Evolutionary conservation across 1,140 invertebrate genomes (phyloP), one percentile per base, ranked within the genome.

Genomic region (Acromyrmex echinatior): DNA sequence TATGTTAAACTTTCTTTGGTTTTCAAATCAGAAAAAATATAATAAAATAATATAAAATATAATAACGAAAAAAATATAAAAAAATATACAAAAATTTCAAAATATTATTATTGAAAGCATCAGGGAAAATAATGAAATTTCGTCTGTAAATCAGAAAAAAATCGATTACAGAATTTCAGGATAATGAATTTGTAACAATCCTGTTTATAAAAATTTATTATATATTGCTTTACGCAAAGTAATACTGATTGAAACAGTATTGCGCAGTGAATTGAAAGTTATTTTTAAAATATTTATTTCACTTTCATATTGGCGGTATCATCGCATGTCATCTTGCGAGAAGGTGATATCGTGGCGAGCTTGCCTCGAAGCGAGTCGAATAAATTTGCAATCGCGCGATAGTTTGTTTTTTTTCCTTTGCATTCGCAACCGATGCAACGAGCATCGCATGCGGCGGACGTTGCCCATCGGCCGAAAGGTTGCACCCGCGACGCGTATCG

Each of bases 321-420:
- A 39, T 60, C 80, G 68, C 39, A 35, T 76, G 56, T 84, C 80
- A 84, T 84, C 80, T 84, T 39, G 70, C 70, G 80, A 21, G 28
- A 51, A 84, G 62, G 53, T 35, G 70, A 62, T 51, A 63, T 49
- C 80, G 56, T 28, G 49, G 56, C 31, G 79, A 49, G 28, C n/a
- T 49, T n/a, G 78, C 49, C 78, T 68, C 63, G 63, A 12, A 68
- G 65, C 45, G 62, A 56, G 39, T 76, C 70, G 70, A 84, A 74
- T 76, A 84, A 84, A 84, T 84, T 84, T 84, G 70, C 78, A 25
- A 80, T 80, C 63, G 49, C 51, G 18, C 73, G 18, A 14, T 10
- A 56, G 62, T 28, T 28, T n/a, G 18, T 45, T 49, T 74, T 39
- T 21, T 62, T 16, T 45, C 71, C 6, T 56, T 18, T 21, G 66